Evolutionary conservation across 2,797 vertebrate genomes (phyloP).

Genomic region (Sciaenops ocellatus): DNA sequence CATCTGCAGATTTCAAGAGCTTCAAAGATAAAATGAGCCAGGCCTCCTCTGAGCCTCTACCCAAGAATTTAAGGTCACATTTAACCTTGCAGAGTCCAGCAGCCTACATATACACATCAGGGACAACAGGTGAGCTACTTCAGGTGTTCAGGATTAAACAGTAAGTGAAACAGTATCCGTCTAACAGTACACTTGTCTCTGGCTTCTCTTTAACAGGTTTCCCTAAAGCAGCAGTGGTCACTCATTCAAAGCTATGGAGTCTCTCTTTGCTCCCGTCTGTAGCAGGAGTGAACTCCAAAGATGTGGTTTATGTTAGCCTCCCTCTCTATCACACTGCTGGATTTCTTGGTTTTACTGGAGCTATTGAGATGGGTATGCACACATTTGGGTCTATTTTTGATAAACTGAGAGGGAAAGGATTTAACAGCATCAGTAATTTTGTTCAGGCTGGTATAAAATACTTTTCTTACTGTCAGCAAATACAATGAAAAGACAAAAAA

Average conservation of each 20-base stretch:
- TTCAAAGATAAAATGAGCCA: conserved; percentile 84
- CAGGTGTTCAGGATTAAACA: background rate
- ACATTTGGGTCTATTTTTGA: background rate
- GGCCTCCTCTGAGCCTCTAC: conserved; percentile 82
- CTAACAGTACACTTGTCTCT: background rate
- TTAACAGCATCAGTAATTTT: background rate
- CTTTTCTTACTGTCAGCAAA: background rate
- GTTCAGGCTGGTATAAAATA: too few species aligned
- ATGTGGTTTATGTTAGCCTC: conserved; percentile 84
- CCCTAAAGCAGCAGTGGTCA: conserved; percentile 87
- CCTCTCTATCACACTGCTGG: conserved; percentile 89
- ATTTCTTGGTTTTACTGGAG: conserved; percentile 78
- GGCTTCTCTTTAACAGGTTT: conserved; percentile 80
- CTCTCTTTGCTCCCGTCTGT: background rate
- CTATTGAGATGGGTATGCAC: conserved; percentile 78
- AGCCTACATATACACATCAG: conserved; percentile 92
- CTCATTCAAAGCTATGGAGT: conserved; percentile 75
- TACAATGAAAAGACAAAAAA: background rate
- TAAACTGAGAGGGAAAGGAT: background rate
- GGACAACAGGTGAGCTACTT: conserved; percentile 89
- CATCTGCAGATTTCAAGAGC: conserved; percentile 72
- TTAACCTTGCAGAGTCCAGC: conserved; percentile 79
- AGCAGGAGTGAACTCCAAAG: conserved; percentile 66
- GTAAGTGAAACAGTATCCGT: accelerated
- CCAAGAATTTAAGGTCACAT: conserved; percentile 81